Evolutionary conservation across 2,797 vertebrate genomes (phyloP).

Genomic region (Sphenopsis melanotis): DNA sequence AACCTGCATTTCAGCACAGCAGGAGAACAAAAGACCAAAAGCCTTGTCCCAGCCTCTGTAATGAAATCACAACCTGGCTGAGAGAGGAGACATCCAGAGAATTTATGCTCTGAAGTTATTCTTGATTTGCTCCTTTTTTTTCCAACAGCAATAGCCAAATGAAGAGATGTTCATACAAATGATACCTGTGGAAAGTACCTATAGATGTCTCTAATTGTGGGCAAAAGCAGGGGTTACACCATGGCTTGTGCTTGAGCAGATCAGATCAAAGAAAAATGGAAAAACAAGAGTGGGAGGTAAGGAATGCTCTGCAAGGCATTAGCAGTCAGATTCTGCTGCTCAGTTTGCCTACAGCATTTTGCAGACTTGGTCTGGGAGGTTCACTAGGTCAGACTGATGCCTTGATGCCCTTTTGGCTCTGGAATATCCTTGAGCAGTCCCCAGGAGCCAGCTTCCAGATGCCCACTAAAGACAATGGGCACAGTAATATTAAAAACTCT

Average conservation of each 20-base stretch:
- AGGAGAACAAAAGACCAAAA: background rate
- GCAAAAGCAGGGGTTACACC: background rate
- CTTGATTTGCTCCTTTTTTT: background rate
- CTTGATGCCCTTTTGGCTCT: background rate
- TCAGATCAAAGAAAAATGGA: background rate
- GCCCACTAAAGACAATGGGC: background rate
- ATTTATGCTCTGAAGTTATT: background rate
- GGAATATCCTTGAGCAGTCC: background rate
- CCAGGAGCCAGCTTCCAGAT: background rate
- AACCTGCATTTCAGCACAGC: background rate
- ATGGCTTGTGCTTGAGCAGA: background rate
- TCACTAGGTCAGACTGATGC: background rate
- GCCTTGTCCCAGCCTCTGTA: background rate
- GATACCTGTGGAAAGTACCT: background rate
- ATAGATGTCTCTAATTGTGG: background rate
- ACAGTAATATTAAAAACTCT: conserved; percentile 2
- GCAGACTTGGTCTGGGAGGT: background rate
- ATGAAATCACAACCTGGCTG: background rate
- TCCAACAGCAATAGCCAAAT: background rate
- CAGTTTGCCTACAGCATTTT: background rate
- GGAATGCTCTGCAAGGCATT: accelerated
- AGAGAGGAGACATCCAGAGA: background rate
- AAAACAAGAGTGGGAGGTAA: background rate
- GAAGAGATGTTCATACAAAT: background rate
- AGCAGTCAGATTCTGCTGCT: background rate